Conservation (phyloP, 2,113 vertebrate species). For the Gadus macrocephalus region DNA sequence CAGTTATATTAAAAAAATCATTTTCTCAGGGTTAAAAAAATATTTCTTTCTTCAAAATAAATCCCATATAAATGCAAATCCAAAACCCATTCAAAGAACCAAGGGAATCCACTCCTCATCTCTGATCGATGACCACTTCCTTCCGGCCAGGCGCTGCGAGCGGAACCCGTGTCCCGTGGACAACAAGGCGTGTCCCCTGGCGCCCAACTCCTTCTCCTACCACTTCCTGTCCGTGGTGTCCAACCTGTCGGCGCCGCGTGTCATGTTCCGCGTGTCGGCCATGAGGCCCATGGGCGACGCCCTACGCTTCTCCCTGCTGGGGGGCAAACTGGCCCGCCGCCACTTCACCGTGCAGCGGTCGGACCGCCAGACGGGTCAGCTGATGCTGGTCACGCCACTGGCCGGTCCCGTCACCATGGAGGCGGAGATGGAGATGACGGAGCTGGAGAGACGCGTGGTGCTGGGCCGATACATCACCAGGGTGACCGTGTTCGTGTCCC, state of each 20-base stretch:
- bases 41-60: too few species aligned
- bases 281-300: constrained; percentile 72
- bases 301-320: constrained; percentile 76
- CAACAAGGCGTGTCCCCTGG: constrained; percentile 74
- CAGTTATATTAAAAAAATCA: too few species aligned
- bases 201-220: constrained; percentile 82
- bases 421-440: constrained; percentile 85
- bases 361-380: constrained; percentile 74
- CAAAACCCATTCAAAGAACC: too few species aligned
- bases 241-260: constrained; percentile 74
- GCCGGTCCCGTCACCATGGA: constrained; percentile 74
- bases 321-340: constrained; percentile 57
- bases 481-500: constrained; percentile 79
- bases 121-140: background rate
- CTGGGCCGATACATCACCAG: constrained; percentile 83
- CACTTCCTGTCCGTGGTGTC: constrained; percentile 83
- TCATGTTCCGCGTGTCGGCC: constrained; percentile 84
- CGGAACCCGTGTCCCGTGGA: constrained; percentile 81
- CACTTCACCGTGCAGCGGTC: constrained; percentile 76
- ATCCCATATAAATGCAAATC: too few species aligned
- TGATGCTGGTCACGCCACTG: constrained; percentile 76
- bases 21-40: too few species aligned
- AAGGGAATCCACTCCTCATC: too few species aligned
- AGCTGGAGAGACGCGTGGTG: constrained; percentile 73
- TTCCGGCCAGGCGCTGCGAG: constrained; percentile 79